These are phyloP conservation scores for Xanthorhoe designata DNA, from an alignment of 2,888 invertebrate species.

Conservation along the genomic window DNA sequence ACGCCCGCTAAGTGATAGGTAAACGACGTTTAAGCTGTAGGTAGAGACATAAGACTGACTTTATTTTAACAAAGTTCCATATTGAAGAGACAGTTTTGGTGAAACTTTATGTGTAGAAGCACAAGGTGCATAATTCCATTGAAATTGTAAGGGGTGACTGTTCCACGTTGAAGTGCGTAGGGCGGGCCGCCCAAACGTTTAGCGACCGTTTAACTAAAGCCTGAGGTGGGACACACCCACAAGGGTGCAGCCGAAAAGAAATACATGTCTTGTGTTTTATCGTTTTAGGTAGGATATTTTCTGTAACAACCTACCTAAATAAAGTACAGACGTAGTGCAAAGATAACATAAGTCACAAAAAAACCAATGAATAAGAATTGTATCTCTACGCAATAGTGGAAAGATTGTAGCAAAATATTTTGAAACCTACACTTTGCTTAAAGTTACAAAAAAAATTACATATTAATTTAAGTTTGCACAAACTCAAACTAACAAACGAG, in stretches of 20 bases:
- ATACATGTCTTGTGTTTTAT: slow-evolving; percentile 1
- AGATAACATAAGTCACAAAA: too few species aligned
- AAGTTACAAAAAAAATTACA: too few species aligned
- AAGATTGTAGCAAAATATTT: too few species aligned
- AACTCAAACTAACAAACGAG: too few species aligned
- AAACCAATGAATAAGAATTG: too few species aligned
- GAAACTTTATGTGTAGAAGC: slow-evolving; percentile 41
- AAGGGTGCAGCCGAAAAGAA: slow-evolving; percentile 49
- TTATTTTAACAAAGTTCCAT: slow-evolving; percentile 67
- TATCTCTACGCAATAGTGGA: too few species aligned
- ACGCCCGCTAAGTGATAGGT: slow-evolving; percentile 65
- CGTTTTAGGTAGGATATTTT: neutral
- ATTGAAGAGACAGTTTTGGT: slow-evolving; percentile 26
- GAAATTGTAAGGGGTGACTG: slow-evolving; percentile 47
- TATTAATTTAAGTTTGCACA: too few species aligned
- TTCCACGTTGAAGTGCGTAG: slow-evolving; percentile 69
- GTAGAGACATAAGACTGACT: slow-evolving; percentile 62
- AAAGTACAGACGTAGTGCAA: too few species aligned
- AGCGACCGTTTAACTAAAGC: slow-evolving; percentile 82
- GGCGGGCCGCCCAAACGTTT: slow-evolving; percentile 86
- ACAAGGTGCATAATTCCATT: slow-evolving; percentile 55
- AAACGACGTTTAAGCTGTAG: slow-evolving; percentile 75
- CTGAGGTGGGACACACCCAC: slow-evolving; percentile 78
- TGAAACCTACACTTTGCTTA: too few species aligned
- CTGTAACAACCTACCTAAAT: too few species aligned